Percentiles rank a stretch among this genome's conserved stretches.
phyloP scores from a whole-genome alignment of 1,140 invertebrate genomes.

The Bradynema listronoti region DNA sequence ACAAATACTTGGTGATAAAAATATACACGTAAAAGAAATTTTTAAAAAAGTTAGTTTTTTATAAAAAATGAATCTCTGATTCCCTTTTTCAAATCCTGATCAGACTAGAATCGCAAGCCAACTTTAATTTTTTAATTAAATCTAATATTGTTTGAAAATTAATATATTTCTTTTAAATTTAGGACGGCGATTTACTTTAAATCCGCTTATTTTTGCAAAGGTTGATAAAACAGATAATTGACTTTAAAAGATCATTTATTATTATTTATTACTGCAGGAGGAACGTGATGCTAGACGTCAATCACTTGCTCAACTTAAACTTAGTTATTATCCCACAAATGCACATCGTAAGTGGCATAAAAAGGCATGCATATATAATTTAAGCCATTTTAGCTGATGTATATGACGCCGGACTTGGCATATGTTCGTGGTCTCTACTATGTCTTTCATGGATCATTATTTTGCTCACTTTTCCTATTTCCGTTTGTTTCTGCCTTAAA shows the following conservation, averaged over 20 bases:
- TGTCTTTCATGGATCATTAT: constrained; percentile 67
- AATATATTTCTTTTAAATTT: not conserved
- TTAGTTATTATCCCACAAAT: constrained; percentile 56
- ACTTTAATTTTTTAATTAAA: too few relatives aligned
- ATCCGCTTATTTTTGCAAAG: constrained; percentile 56
- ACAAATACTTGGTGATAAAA: too few relatives aligned
- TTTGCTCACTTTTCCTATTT: constrained; percentile 84
- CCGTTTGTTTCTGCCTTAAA: constrained; percentile 86
- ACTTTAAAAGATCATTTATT: constrained; percentile 11
- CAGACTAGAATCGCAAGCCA: too few relatives aligned
- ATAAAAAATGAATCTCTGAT: too few relatives aligned
- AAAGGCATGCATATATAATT: not conserved
- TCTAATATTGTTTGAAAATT: too few relatives aligned
- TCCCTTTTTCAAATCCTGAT: too few relatives aligned
- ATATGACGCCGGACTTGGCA: constrained; percentile 67
- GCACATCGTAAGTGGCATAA: constrained; percentile 42
- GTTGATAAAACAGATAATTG: too few relatives aligned
- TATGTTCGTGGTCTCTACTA: constrained; percentile 75
- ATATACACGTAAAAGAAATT: too few relatives aligned
- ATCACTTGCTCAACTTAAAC: constrained; percentile 55
- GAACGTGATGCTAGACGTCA: constrained; percentile 54
- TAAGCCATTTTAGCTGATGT: constrained; percentile 60
- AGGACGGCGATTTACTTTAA: constrained; percentile 56
- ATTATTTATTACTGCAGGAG: constrained; percentile 34
- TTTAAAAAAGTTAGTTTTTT: too few relatives aligned